Percentiles rank a stretch among this genome's conserved stretches.
Conservation (phyloP, 2,113 vertebrate species). For the Eurystomus gularis region DNA sequence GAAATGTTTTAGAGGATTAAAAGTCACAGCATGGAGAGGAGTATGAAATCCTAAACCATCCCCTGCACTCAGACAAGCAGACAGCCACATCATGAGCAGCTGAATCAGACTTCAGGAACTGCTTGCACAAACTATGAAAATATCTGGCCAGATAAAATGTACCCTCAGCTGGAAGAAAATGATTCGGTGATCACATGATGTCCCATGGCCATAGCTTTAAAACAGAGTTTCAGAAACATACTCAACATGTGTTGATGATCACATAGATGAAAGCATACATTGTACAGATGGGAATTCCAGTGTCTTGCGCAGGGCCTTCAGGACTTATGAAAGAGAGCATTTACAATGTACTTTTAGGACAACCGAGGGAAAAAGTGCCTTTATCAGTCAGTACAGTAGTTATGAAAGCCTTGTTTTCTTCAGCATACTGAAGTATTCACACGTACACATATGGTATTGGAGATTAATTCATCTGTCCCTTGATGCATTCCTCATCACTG, state of each 20-base stretch:
- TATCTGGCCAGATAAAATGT: conserved; percentile 63
- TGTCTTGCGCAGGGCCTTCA: neutral
- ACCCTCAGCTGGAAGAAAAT: conserved; percentile 66
- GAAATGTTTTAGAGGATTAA: conserved; percentile 61
- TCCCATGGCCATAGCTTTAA: conserved; percentile 39
- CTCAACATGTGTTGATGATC: conserved; percentile 44
- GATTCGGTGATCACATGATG: conserved; percentile 69
- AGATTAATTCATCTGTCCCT: conserved; percentile 6
- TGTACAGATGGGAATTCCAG: conserved; percentile 53
- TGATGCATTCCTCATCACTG: conserved; percentile 11
- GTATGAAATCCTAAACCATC: conserved; percentile 64
- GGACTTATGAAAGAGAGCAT: conserved; percentile 19
- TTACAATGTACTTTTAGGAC: neutral
- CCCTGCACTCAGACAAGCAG: conserved; percentile 51
- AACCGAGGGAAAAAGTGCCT: neutral
- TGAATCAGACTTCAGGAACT: conserved; percentile 61
- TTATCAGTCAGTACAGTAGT: neutral
- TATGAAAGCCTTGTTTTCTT: conserved; percentile 40
- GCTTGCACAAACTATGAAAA: conserved; percentile 60
- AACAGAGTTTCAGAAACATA: conserved; percentile 37
- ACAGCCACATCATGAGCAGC: conserved; percentile 57
- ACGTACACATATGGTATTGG: neutral
- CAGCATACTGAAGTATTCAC: conserved; percentile 17
- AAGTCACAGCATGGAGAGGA: conserved; percentile 38
- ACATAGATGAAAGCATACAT: conserved; percentile 54